A percentile compares a stretch with the other conserved stretches of the same genome.
phyloP scores from a whole-genome alignment of 1,140 invertebrate genomes.

The Helicoverpa zea region DNA sequence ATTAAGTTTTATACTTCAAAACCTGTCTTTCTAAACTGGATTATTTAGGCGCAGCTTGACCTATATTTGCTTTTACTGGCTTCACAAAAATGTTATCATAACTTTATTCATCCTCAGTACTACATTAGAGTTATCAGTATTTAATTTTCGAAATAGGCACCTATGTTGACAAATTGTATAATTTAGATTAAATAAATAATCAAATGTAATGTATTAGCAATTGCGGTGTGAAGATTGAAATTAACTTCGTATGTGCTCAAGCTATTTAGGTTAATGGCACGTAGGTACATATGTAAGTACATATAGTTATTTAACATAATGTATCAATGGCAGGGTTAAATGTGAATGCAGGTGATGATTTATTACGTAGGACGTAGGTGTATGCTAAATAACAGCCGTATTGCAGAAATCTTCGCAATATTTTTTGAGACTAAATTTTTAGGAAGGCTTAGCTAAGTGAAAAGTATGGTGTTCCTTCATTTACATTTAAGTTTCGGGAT shows the following conservation, averaged over 20 bases:
- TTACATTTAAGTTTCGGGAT: too few species aligned
- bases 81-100: too few species aligned
- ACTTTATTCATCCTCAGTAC: too few species aligned
- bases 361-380: background rate
- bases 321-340: constrained; percentile 22
- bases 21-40: too few species aligned
- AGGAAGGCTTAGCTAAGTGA: too few species aligned
- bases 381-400: background rate
- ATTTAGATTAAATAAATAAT: background rate
- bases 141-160: background rate
- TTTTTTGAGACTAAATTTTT: too few species aligned
- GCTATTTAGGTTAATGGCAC: constrained; percentile 27
- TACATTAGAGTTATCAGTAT: background rate
- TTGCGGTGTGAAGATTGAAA: background rate
- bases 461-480: too few species aligned
- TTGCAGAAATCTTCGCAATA: too few species aligned
- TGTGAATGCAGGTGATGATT: background rate
- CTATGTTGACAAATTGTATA: background rate
- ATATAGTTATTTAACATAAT: background rate
- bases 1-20: too few species aligned
- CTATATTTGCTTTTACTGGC: too few species aligned
- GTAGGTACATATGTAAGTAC: background rate
- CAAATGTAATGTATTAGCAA: background rate
- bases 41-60: too few species aligned
- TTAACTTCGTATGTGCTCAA: background rate